Evolutionary conservation across 2,113 vertebrate species (phyloP).

Genomic region (Microtus oregoni): DNA sequence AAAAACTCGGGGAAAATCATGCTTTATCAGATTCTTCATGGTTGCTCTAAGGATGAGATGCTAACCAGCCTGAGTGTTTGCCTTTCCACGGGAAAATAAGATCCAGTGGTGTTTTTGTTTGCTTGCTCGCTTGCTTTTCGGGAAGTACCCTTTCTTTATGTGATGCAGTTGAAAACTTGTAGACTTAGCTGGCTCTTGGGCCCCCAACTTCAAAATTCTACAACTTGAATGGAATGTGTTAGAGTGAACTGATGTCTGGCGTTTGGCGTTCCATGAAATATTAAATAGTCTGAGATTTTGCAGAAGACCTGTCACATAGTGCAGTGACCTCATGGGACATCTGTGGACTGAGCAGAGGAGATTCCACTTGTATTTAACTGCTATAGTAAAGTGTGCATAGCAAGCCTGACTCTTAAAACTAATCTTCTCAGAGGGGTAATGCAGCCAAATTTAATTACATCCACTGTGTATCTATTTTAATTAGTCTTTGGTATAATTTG

Average conservation of each 20-base stretch:
- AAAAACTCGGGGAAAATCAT: not conserved
- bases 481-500: conserved; percentile 70
- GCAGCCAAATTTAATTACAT: conserved; percentile 53
- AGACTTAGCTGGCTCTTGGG: conserved; percentile 14
- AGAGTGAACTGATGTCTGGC: not conserved
- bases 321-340: not conserved
- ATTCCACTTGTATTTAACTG: not conserved
- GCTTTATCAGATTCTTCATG: conserved; percentile 27
- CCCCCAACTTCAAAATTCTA: conserved; percentile 36
- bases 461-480: conserved; percentile 8
- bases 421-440: conserved; percentile 46
- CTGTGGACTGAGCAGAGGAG: not conserved
- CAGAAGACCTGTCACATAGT: not conserved
- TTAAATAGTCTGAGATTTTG: conserved; percentile 45
- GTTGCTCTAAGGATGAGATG: not conserved
- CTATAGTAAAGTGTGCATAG: conserved; percentile 29
- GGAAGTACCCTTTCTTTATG: not conserved
- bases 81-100: not conserved
- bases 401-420: conserved; percentile 28
- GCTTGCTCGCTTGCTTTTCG: not conserved
- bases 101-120: not conserved
- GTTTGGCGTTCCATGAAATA: conserved; percentile 63
- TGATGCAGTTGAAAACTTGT: not conserved
- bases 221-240: conserved; percentile 43
- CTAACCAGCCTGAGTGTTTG: conserved; percentile 23